phyloP scores from a whole-genome alignment of 2,888 invertebrate genomes.

The Frankliniella fusca region DNA sequence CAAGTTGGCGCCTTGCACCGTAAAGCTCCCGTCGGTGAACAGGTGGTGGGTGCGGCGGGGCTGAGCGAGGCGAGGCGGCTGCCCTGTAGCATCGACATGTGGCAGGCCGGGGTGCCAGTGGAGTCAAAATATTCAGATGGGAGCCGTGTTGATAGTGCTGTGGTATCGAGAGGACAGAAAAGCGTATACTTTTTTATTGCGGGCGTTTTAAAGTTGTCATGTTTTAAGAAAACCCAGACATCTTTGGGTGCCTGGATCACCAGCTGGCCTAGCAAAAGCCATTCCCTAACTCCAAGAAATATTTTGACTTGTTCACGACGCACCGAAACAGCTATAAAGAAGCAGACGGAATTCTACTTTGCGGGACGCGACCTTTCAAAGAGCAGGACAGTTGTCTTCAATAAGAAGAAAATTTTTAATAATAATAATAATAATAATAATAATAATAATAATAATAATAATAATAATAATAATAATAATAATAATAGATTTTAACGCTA shows the following conservation, averaged over 20 bases:
- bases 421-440: no score
- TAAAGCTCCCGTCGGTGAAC: not conserved
- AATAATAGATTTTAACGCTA: no score
- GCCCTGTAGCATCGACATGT: not conserved
- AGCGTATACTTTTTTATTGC: not conserved
- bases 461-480: no score
- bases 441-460: no score
- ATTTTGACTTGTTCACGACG: no score
- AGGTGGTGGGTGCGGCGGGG: not conserved
- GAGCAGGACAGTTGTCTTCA: no score
- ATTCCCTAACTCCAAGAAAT: no score
- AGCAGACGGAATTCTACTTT: no score
- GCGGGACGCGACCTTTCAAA: no score
- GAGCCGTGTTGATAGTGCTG: not conserved
- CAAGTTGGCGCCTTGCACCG: not conserved
- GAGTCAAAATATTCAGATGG: conserved; percentile 16
- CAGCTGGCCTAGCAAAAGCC: not conserved
- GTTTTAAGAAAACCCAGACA: not conserved
- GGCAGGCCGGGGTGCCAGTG: not conserved
- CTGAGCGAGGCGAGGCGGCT: not conserved
- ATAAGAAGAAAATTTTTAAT: no score
- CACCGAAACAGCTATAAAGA: no score
- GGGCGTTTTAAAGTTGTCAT: conserved; percentile 11
- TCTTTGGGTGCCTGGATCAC: not conserved
- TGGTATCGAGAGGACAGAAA: no score